phyloP scores from a whole-genome alignment of 1,140 invertebrate genomes.

The Mercenaria mercenaria region DNA sequence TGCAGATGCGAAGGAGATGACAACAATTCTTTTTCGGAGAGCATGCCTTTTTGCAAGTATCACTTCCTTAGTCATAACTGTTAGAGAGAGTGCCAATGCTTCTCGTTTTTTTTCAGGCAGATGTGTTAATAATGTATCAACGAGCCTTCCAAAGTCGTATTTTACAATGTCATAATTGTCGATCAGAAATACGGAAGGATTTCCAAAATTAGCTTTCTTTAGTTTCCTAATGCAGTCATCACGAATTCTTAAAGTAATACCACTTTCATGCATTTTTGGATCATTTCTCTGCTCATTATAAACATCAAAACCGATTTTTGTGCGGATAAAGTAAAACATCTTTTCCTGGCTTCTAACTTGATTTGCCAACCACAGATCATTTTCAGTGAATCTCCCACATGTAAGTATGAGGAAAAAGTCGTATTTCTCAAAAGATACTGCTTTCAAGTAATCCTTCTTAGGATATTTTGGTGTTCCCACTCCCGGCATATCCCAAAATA shows the following conservation, averaged over 20 bases:
- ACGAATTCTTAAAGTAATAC: background rate
- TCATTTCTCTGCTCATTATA: background rate
- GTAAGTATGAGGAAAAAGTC: conserved; percentile 34
- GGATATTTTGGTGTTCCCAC: background rate
- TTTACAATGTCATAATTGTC: background rate
- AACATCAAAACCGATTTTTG: conserved; percentile 2
- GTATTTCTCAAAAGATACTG: background rate
- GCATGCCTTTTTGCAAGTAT: too few species aligned
- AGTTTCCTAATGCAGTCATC: background rate
- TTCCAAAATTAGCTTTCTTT: background rate
- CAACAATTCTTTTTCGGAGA: too few species aligned
- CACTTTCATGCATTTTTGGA: background rate
- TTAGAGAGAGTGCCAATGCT: background rate
- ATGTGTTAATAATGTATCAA: background rate
- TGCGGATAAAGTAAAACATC: background rate
- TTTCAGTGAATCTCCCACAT: background rate
- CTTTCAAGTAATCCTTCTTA: background rate
- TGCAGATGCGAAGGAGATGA: too few species aligned
- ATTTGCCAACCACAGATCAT: background rate
- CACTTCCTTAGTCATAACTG: too few species aligned
- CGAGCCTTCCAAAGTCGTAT: background rate
- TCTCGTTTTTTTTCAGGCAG: background rate
- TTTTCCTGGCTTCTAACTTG: background rate
- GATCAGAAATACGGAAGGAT: background rate
- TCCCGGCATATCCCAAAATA: conserved; percentile 7